Base-by-base conservation (phyloP, 1,140 invertebrate species). In the Dufourea novaeangliae region DNA sequence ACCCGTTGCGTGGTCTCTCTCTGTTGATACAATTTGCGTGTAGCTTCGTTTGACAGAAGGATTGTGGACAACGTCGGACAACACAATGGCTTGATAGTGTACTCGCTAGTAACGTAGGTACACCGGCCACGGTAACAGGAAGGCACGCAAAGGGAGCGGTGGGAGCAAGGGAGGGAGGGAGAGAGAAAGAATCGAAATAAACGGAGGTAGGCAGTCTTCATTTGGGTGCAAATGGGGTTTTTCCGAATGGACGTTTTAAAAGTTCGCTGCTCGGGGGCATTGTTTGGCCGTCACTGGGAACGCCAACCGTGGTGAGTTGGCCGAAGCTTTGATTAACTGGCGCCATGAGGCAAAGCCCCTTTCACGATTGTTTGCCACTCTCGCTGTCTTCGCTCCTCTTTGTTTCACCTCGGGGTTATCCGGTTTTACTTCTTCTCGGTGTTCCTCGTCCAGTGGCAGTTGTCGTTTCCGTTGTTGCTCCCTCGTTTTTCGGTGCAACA, bases 171-270 rank as follows among this genome's bases (percentile, higher is more conserved):
- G 5, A 8, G 20, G n/a, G 6, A 17, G 41, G 3, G 17, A n/a
- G 46, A 54, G 44, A 17, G 14, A 41, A 44, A 39, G 67, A 61
- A n/a, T 44, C 7, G 57, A 34, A 12, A 29, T 41, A 7, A n/a
- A 17, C 10, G n/a, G n/a, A n/a, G 17, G 25, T 44, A 29, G 37
- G 39, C 71, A 78, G 81, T 68, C 82, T 88, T 87, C 84, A 87
- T 89, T 89, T 86, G 69, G 84, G 84, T 87, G 87, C 79, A 89
- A 89, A 89, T 88, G 83, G 86, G 62, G 56, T 83, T 88, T 81
- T 74, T 56, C 22, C 77, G 82, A 86, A 87, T 85, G 72, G 83
- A 79, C 79, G 85, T 89, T 88, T 83, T 84, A 81, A 88, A 88
- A 87, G 85, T 88, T 88, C 71, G 63, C 66, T 50, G 68, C 78